Evolutionary conservation across 1,140 invertebrate genomes (phyloP), one percentile per base, ranked within the genome.

Genomic region (Dolichoris vasculosae): DNA sequence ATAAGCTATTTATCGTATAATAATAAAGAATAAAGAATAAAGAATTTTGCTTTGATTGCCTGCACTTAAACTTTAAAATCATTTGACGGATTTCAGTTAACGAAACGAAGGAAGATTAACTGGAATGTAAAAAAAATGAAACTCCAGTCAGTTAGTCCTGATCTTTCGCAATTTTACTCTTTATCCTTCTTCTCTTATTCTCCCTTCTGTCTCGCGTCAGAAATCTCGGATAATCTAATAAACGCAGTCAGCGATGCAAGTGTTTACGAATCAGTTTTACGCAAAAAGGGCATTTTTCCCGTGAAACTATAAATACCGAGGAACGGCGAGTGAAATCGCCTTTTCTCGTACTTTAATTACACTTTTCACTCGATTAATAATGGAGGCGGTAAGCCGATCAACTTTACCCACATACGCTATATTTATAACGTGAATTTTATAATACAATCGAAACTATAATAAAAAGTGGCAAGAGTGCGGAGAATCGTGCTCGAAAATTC

Each of bases 201-300:
- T 76, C 79, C 78, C 79, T n/a, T 82, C 20, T n/a, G 26, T 32
- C 69, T 51, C 73, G 78, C 73, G 69, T 76, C 75, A 71, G 32
- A 78, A 86, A 82, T 86, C 85, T 69, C 59, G 85, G 73, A 15
- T 86, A 82, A 86, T 86, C 80, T 86, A 83, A 86, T 86, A 71
- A 82, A 81, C 78, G 13, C 40, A 51, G 32, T 26, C n/a, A 30
- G 26, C 23, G 0, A 2, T 15, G 63, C 78, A 20, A 40, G 55
- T 38, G 23, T 35, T 23, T 51, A 1, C 15, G 43, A 69, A 55
- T 71, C 43, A 32, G 46, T 75, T 83, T 83, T 83, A 75, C 35
- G 9, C 35, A 2, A 30, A 83, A 81, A 48, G 40, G 35, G 32
- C 69, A 77, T 83, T 64, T 63, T 71, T 75, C 20, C 30, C 48